phyloP scores from a whole-genome alignment of 1,140 invertebrate genomes.

The Camponotus vicinus region DNA sequence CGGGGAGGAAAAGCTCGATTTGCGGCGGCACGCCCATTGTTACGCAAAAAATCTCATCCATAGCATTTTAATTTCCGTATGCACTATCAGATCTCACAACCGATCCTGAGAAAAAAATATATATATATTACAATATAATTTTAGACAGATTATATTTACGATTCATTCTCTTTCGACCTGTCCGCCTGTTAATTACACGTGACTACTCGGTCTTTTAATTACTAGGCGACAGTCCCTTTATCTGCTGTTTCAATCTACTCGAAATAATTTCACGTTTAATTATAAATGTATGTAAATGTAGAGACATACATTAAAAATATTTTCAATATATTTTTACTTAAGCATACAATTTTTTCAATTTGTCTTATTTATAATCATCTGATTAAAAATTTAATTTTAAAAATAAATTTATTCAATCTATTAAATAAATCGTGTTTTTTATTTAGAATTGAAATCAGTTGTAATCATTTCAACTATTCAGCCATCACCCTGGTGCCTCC shows the following conservation, averaged over 20 bases:
- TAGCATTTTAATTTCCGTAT: slow-evolving; percentile 13
- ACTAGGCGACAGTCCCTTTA: background rate
- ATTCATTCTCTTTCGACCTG: background rate
- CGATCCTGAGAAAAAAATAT: too few species aligned
- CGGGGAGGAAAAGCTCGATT: slow-evolving; percentile 21
- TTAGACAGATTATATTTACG: background rate
- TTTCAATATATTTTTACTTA: background rate
- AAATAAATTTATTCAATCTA: background rate
- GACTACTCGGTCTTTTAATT: slow-evolving; percentile 11
- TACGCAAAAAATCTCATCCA: slow-evolving; percentile 31
- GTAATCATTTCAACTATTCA: background rate
- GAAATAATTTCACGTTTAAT: background rate
- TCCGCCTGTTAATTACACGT: background rate
- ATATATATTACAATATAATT: slow-evolving; percentile 7
- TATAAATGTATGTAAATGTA: background rate
- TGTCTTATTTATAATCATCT: background rate
- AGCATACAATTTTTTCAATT: background rate
- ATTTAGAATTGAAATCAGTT: slow-evolving; percentile 7
- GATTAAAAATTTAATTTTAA: background rate
- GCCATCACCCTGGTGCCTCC: background rate
- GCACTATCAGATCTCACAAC: background rate
- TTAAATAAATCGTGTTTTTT: slow-evolving; percentile 18
- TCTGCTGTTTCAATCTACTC: background rate
- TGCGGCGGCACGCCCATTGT: slow-evolving; percentile 38
- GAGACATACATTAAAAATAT: background rate